phyloP scores from a whole-genome alignment of 64 coral and sea anemone species.

The Stichodactyla helianthus region DNA sequence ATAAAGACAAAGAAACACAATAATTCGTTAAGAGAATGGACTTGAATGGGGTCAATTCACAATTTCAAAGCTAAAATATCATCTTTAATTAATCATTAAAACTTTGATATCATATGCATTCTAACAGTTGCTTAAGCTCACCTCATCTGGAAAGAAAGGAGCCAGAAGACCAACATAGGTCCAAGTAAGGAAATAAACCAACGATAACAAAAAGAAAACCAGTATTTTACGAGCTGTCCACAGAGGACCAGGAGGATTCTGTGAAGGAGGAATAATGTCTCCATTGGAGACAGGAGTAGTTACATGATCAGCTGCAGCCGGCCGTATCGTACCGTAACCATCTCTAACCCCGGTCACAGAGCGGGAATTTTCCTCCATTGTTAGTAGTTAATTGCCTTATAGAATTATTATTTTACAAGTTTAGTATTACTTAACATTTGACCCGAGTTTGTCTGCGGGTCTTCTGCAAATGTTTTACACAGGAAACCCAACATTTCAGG shows the following conservation, averaged over 20 bases:
- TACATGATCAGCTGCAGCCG: neutral
- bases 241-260: neutral
- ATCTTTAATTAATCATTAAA: no score
- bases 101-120: no score
- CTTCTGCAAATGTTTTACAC: no score
- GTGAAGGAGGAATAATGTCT: neutral
- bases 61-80: neutral
- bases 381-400: neutral
- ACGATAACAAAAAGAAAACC: neutral
- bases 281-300: neutral
- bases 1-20: no score
- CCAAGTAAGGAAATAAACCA: constrained; percentile 12
- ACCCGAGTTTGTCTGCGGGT: no score
- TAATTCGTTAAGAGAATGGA: no score
- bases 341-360: neutral
- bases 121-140: neutral
- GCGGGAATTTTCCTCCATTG: neutral
- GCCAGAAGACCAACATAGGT: neutral
- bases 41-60: no score
- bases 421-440: no score
- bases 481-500: no score
- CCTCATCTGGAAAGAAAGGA: neutral
- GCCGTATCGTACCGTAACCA: neutral
- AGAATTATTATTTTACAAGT: no score
- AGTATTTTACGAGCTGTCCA: neutral